Evolutionary conservation across 2,113 vertebrate genomes (phyloP).

Genomic region (Eonycteris spelaea): DNA sequence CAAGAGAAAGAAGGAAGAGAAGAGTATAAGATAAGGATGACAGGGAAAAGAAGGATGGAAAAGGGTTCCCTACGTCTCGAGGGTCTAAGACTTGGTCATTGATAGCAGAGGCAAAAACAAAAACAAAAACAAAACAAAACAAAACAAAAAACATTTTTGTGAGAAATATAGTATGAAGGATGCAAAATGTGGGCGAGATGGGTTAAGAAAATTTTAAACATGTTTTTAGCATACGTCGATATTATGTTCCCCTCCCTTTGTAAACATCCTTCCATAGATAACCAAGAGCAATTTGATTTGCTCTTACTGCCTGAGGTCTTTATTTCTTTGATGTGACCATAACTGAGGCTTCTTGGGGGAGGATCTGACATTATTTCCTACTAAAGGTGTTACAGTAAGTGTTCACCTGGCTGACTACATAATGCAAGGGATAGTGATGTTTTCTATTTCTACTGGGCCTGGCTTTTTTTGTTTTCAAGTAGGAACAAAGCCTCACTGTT

Average conservation of each 20-base stretch:
- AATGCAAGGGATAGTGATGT: too few relatives aligned
- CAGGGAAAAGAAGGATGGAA: accelerated
- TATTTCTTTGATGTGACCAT: too few relatives aligned
- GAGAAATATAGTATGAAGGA: neutral
- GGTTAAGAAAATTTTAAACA: neutral
- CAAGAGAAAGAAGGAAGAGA: neutral
- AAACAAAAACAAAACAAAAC: neutral
- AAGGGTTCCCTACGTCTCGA: accelerated
- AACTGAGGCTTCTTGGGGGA: too few relatives aligned
- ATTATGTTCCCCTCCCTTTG: neutral
- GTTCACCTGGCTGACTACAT: too few relatives aligned
- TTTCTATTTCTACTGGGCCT: too few relatives aligned
- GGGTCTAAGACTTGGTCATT: neutral
- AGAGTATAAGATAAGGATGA: accelerated
- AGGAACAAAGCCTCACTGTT: neutral
- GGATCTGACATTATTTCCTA: too few relatives aligned
- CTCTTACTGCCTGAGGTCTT: neutral
- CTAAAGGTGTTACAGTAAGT: too few relatives aligned
- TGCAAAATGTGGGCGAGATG: neutral
- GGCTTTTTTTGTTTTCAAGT: neutral
- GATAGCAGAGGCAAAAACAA: neutral
- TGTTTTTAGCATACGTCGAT: neutral
- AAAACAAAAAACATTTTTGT: neutral
- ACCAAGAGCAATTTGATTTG: neutral
- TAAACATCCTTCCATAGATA: neutral